Evolutionary conservation across 2,888 invertebrate species (phyloP).

Genomic region (Galerucella pusilla): DNA sequence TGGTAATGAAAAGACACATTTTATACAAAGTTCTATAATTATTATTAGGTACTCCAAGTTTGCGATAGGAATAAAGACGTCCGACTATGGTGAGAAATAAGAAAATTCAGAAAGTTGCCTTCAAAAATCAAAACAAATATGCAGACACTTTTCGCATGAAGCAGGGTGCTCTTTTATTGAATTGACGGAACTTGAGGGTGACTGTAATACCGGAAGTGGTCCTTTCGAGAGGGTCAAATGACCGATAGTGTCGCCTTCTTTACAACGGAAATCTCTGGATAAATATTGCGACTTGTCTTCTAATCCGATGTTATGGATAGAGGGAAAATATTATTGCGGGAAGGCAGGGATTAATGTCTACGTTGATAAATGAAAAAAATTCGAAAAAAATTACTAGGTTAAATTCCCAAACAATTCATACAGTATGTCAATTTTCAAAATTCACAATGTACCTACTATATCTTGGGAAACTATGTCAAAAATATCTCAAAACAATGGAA

Average conservation of each 20-base stretch:
- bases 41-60: too few species aligned
- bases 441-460: too few species aligned
- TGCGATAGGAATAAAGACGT: too few species aligned
- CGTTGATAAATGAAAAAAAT: not conserved
- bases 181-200: constrained; percentile 58
- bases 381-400: too few species aligned
- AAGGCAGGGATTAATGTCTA: not conserved
- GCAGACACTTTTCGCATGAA: constrained; percentile 60
- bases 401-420: too few species aligned
- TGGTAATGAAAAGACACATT: too few species aligned
- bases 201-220: constrained; percentile 57
- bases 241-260: constrained; percentile 57
- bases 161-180: constrained; percentile 54
- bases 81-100: not conserved
- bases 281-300: constrained; percentile 53
- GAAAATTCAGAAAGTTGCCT: constrained; percentile 51
- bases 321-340: constrained; percentile 18
- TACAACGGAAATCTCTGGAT: constrained; percentile 54
- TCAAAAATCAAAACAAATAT: constrained; percentile 64
- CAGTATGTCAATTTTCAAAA: too few species aligned
- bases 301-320: constrained; percentile 24
- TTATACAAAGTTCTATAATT: too few species aligned
- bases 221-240: constrained; percentile 54
- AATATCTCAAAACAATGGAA: too few species aligned
- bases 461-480: too few species aligned